Percentiles rank a stretch among this genome's conserved stretches.
Conservation (phyloP, 2,113 vertebrate species). For the Sialia sialis region DNA sequence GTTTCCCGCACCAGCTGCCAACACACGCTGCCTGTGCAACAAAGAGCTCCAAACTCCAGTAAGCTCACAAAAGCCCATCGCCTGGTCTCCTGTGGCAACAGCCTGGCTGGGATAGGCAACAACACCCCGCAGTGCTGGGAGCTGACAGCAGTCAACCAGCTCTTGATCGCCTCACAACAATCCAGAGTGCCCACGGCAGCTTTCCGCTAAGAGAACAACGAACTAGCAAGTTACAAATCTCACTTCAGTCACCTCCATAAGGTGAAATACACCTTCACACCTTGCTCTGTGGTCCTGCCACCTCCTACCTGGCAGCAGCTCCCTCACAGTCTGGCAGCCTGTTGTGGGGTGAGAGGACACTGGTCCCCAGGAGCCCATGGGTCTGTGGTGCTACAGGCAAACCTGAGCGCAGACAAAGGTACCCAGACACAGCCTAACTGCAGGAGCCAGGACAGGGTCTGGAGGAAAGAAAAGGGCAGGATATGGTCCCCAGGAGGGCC, state of each 20-base stretch:
- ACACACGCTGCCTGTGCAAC: not conserved
- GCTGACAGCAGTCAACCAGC: not conserved
- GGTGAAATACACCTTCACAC: not conserved
- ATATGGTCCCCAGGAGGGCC: accelerated
- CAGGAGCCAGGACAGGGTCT: not conserved
- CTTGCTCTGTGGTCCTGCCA: not conserved
- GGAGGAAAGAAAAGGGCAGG: not conserved
- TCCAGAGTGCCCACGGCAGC: not conserved
- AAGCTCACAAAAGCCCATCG: not conserved
- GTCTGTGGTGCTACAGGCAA: not conserved
- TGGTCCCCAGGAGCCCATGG: not conserved
- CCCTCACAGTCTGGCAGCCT: not conserved
- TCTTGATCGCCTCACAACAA: not conserved
- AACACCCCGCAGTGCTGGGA: accelerated
- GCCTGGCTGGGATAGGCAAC: not conserved
- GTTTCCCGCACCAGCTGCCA: not conserved
- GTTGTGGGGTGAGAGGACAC: not conserved
- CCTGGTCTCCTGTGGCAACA: not conserved
- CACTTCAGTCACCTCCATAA: accelerated
- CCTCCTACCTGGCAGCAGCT: not conserved
- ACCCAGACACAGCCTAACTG: not conserved
- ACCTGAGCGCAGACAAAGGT: not conserved
- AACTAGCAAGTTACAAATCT: not conserved
- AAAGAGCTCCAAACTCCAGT: not conserved
- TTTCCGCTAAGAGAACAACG: not conserved